Evolutionary conservation across 1,140 invertebrate species (phyloP), one percentile per base, ranked within the genome.

Genomic region (Globodera ellingtonae): DNA sequence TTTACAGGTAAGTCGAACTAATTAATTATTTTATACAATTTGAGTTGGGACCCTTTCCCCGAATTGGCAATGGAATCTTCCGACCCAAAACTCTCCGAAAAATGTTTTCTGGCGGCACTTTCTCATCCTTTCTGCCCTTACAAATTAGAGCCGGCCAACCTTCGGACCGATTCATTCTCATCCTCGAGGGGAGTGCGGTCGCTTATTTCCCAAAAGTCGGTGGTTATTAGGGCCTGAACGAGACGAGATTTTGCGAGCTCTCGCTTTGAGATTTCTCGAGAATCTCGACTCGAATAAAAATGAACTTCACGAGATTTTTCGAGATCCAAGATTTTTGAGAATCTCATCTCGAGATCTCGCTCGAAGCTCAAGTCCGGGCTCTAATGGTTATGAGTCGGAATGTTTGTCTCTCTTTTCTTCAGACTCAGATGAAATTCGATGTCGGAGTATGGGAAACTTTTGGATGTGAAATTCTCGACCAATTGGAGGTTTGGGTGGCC

Each of bases 381-480:
- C 24, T 24, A 24, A 1, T 24, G 24, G 24, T 24, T 24, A 24
- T 24, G 0, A 24, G 24, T 24, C 24, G 15, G 8, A 50, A 75
- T 46, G 47, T 78, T 44, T 44, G 3, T 1, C 35, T 35, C 1
- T 35, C 35, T 35, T 35, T 35, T 35, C 56, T 82, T 83, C 48
- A 83, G 78, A 71, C 72, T 48, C 70, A 82, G 15, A 88, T 87
- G 87, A 74, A 83, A 35, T 87, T 87, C 62, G 52, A 78, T 21
- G 86, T 88, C 0, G 86, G 87, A 6, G 78, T 87, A 2, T 87
- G 86, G 86, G 82, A 87, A 59, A 75, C 44, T 15, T 87, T 87
- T 66, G 86, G 86, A 46, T 62, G 72, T 10, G 81, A 79, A 56
- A 74, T 87, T 46, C 62, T 87, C 4, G 71, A 83, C 69, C 75